Base-by-base conservation (phyloP, 2,113 vertebrate genomes). In the Salvelinus sp. region DNA sequence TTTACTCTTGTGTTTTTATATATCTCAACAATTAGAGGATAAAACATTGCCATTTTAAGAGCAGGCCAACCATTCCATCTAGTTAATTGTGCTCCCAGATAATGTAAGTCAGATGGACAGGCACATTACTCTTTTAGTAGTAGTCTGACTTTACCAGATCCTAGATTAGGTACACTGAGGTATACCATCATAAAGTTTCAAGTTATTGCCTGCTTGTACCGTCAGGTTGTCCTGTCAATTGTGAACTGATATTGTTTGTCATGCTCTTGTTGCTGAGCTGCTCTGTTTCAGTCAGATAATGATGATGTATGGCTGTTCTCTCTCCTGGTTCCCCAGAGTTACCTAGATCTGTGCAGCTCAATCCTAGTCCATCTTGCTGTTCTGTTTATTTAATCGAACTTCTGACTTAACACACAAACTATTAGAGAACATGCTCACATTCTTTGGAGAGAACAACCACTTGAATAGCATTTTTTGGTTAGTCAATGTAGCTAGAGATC, bases 241-340 rank as follows among this genome's bases (percentile, higher is more conserved):
- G 76, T 79, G 80, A 78, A 81, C 83, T 75, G 79, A 85, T 78
- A 67, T 22, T 75, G 67, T 47, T 65, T 14, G 38, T 18, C 66
- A 79, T 64, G 79, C 77, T 64, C 54, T 76, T 83, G 88, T 88
- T 79, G 74, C 83, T 81, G 87, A 83, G 23, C 50, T 67, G 67
- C 72, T 57, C 27, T 75, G 77, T 80, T 81, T 7, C 79, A 80
- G 79, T 69, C 80, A 81, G 76, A 76, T 86, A 82, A 86, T 84
- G 87, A 88, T 79, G 88, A 86, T 79, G 33, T 76, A 86, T 81
- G 82, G 76, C n/a, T 86, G 81, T 85, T 81, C 84, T 77, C 82
- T 76, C 70, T 13, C 33, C 6, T 48, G 28, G 73, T 66, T 83
- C 78, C 74, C 79, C 66, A 67, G 83, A 79, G 83, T 83, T 73